These are phyloP conservation scores for Procambarus clarkii DNA, from an alignment of 1,140 invertebrate genomes.

Conservation along the genomic window DNA sequence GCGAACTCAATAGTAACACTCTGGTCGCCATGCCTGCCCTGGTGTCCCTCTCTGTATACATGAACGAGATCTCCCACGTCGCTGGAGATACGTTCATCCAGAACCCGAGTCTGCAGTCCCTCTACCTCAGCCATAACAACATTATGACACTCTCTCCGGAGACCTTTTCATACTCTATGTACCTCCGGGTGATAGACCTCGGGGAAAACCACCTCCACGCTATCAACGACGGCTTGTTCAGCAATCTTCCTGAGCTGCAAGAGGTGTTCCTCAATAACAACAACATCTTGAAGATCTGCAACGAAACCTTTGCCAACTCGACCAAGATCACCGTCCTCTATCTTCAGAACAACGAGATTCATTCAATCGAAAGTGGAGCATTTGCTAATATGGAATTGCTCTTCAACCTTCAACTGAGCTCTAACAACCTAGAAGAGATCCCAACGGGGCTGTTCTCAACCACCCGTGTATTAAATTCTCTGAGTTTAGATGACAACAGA, in stretches of 20 bases:
- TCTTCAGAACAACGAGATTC: slow-evolving; percentile 90
- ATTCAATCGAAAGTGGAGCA: slow-evolving; percentile 84
- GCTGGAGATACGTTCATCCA: slow-evolving; percentile 74
- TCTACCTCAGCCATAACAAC: slow-evolving; percentile 75
- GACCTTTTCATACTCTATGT: slow-evolving; percentile 72
- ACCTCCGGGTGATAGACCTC: slow-evolving; percentile 75
- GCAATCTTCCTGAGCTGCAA: slow-evolving; percentile 84
- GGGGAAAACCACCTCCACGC: slow-evolving; percentile 81
- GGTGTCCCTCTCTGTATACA: slow-evolving; percentile 74
- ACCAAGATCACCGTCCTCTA: slow-evolving; percentile 87
- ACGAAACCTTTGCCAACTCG: slow-evolving; percentile 88
- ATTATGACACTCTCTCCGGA: slow-evolving; percentile 70
- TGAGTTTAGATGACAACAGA: slow-evolving; percentile 94
- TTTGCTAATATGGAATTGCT: slow-evolving; percentile 85
- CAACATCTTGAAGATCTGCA: slow-evolving; percentile 89
- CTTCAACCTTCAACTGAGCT: slow-evolving; percentile 88
- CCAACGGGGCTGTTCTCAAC: slow-evolving; percentile 84
- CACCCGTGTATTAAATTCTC: slow-evolving; percentile 85
- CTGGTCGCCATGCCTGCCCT: slow-evolving; percentile 75
- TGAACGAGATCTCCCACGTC: slow-evolving; percentile 75
- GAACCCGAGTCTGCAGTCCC: slow-evolving; percentile 73
- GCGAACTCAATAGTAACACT: slow-evolving; percentile 71
- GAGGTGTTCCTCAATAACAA: slow-evolving; percentile 93
- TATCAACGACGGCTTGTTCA: slow-evolving; percentile 85
- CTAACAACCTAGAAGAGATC: slow-evolving; percentile 88